A percentile compares a stretch with the other conserved stretches of the same genome.
phyloP scores from a whole-genome alignment of 2,888 invertebrate genomes.

The Noctua pronuba region DNA sequence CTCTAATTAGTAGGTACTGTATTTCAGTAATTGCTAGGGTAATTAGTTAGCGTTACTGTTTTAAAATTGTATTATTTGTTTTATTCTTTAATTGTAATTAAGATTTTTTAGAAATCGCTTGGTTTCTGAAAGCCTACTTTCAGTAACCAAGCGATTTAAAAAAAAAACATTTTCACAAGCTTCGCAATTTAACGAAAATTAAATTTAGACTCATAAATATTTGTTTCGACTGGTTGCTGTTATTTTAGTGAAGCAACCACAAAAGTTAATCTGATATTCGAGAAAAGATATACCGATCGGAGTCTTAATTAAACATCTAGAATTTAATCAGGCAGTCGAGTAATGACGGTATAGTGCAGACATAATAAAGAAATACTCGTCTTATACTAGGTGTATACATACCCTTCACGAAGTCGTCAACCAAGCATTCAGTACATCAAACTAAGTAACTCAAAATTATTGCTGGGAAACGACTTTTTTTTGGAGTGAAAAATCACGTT shows the following conservation, averaged over 20 bases:
- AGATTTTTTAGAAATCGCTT: neutral
- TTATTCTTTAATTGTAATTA: conserved; percentile 11
- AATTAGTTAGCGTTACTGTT: conserved; percentile 23
- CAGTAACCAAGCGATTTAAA: no score
- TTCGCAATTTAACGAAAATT: no score
- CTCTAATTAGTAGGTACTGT: conserved; percentile 47
- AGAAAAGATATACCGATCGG: neutral
- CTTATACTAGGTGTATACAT: neutral
- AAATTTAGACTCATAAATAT: neutral
- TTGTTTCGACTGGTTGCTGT: neutral
- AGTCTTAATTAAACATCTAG: neutral
- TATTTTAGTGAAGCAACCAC: neutral
- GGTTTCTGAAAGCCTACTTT: neutral
- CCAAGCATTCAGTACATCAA: no score
- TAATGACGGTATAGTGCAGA: neutral
- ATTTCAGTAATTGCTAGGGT: conserved; percentile 5
- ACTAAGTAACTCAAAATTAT: no score
- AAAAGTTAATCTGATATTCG: neutral
- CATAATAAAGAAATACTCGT: neutral
- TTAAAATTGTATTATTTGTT: conserved; percentile 3
- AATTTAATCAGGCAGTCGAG: neutral
- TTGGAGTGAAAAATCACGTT: no score
- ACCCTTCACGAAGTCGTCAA: no score
- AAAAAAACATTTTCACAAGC: no score
- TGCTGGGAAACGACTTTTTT: no score